Conservation (phyloP, 2,113 vertebrate genomes). For the Lethenteron camtschaticum region DNA sequence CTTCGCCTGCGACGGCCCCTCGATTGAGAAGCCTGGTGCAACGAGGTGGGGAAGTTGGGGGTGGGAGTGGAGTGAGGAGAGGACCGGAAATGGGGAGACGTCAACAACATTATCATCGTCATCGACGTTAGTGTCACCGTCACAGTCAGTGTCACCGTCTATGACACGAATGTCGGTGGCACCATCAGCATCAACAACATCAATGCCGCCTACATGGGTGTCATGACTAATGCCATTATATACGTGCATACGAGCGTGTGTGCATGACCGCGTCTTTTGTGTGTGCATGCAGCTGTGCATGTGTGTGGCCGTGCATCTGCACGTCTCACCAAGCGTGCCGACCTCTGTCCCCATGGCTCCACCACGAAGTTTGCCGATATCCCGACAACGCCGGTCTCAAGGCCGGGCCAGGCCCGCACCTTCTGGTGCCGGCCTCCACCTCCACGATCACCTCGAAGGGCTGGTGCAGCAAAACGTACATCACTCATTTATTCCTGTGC, state of each 20-base stretch:
- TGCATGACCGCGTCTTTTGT: slow-evolving; percentile 5
- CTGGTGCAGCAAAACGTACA: slow-evolving; percentile 17
- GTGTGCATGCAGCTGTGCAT: neutral
- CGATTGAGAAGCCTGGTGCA: slow-evolving; percentile 65
- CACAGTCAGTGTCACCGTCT: too few species aligned
- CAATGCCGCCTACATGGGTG: too few species aligned
- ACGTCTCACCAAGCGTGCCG: slow-evolving; percentile 52
- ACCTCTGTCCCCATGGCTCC: slow-evolving; percentile 81
- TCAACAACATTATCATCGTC: too few species aligned
- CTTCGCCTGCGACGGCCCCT: slow-evolving; percentile 71
- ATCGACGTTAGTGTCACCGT: too few species aligned
- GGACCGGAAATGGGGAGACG: too few species aligned
- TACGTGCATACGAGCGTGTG: too few species aligned
- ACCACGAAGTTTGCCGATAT: slow-evolving; percentile 80
- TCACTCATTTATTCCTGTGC: neutral
- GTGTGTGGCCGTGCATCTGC: neutral
- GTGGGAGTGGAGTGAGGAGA: too few species aligned
- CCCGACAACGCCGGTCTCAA: slow-evolving; percentile 68
- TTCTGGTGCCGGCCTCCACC: slow-evolving; percentile 58
- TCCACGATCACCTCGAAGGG: slow-evolving; percentile 55
- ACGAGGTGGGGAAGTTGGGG: neutral
- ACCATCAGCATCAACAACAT: too few species aligned
- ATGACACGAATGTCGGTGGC: too few species aligned
- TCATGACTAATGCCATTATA: too few species aligned
- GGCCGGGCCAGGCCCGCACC: slow-evolving; percentile 61